phyloP scores from a whole-genome alignment of 1,140 invertebrate genomes.

The Paralvinella palmiformis region DNA sequence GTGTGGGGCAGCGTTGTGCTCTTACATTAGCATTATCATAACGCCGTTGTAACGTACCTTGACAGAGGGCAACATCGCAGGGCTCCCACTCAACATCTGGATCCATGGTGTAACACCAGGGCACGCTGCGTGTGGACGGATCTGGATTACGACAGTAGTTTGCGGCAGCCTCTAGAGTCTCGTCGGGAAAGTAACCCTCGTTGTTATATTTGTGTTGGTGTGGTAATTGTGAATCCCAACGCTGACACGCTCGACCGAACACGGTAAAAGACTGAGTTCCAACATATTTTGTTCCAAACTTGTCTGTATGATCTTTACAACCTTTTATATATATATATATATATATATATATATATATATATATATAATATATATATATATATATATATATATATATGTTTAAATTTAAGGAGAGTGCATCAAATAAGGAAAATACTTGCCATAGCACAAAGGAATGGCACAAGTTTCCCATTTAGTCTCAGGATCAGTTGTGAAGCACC shows the following conservation, averaged over 20 bases:
- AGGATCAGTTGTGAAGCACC: conserved; percentile 17
- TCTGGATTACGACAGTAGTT: conserved; percentile 18
- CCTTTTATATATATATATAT: too few species aligned
- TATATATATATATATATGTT: too few species aligned
- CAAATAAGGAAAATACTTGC: not conserved
- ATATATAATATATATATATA: too few species aligned
- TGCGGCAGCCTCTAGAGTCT: too few species aligned
- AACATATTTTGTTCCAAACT: too few species aligned
- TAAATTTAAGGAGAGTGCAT: too few species aligned
- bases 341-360: too few species aligned
- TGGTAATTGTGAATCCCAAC: conserved; percentile 23
- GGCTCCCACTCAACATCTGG: conserved; percentile 8
- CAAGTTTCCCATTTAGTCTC: conserved; percentile 4
- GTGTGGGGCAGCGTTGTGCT: too few species aligned
- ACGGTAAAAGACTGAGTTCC: conserved; percentile 20
- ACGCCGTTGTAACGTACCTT: too few species aligned
- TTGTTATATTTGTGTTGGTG: conserved; percentile 20
- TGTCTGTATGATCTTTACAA: too few species aligned
- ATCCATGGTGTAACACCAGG: conserved; percentile 20
- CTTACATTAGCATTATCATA: too few species aligned
- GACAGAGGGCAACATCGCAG: conserved; percentile 19
- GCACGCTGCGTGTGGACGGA: not conserved
- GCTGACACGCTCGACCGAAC: conserved; percentile 23
- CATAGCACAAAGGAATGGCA: conserved; percentile 5
- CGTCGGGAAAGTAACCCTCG: conserved; percentile 7